Percentiles rank a stretch among this genome's conserved stretches.
phyloP scores from a whole-genome alignment of 2,113 vertebrate species.

The Mesembrinibis cayennensis region DNA sequence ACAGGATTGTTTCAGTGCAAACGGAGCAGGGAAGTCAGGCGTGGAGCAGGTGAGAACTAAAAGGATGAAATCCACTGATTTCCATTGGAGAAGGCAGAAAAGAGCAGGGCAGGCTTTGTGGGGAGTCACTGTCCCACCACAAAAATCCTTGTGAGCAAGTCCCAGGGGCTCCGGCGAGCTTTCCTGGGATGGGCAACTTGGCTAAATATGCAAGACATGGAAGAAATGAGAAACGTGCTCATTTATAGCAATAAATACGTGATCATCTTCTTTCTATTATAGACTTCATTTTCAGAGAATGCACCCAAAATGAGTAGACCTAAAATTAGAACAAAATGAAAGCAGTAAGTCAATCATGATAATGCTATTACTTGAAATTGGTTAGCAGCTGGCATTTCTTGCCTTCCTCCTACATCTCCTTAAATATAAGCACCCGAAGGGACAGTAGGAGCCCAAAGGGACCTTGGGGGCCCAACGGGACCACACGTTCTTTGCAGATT shows the following conservation, averaged over 20 bases:
- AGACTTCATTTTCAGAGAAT: background rate
- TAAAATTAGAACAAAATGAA: background rate
- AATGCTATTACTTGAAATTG: background rate
- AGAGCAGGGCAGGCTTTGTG: background rate
- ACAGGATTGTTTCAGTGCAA: background rate
- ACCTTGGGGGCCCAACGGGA: background rate
- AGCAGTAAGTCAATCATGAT: background rate
- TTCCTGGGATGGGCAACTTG: background rate
- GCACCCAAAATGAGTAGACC: rapidly evolving
- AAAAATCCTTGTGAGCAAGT: background rate
- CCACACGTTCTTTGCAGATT: rapidly evolving
- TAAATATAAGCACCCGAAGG: background rate
- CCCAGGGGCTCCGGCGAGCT: background rate
- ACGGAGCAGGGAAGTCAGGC: background rate
- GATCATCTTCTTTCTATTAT: background rate
- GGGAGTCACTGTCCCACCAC: background rate
- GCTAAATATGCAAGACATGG: background rate
- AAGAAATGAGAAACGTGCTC: background rate
- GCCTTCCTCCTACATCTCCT: background rate
- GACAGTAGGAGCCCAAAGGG: background rate
- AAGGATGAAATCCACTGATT: background rate
- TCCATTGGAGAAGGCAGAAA: background rate
- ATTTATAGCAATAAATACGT: background rate
- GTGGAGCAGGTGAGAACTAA: background rate
- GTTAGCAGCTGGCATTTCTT: background rate